Base-by-base conservation (phyloP, 2,797 vertebrate species). In the Typhlichthys subterraneus region DNA sequence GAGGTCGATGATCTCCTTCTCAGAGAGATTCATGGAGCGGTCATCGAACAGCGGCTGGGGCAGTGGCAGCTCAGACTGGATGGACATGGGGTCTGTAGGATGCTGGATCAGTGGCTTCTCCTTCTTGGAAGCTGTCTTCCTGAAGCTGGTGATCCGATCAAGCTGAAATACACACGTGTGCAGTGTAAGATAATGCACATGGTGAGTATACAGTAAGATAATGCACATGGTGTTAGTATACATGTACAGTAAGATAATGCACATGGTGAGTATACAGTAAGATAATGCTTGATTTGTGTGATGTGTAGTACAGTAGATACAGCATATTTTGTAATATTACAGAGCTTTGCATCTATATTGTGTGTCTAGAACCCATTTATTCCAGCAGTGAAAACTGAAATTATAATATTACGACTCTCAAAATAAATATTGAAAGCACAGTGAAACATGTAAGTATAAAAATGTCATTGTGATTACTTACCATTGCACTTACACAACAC, bases 1-100 rank as follows among this genome's bases (percentile, higher is more conserved):
- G 57, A 99, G 94, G 89, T 98, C 96, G 80, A 95, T 91, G 58
- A 99, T 97, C 93, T 99, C 98, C 78, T 99, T 99, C 83, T 99
- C 97, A 0, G 98, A 98, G 69, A 99, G 94, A 82, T 97, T 96
- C 93, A 93, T 88, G 76, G 94, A 96, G 66, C 96, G 93, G 17
- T 99, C 97, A 53, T 98, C 97, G 14, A 94, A 95, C 4, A 98
- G 87, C 0, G 94, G 94, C 84, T 98, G 97, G 48, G 95, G 94
- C 56, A 94, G 63, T 0, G 96, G 97, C 66, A 99, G 89, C 65
- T 99, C 97, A 1, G 79, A 67, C 65, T 95, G 91, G 11, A 73
- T 72, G 0, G 92, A 87, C 66, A 93, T 91, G 14, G 96, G 91
- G 82, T 99, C 97, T 56, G 94, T 98, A 5, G 95, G 94, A 80